phyloP scores from a whole-genome alignment of 2,888 invertebrate genomes.

The Cylindroiulus punctatus region DNA sequence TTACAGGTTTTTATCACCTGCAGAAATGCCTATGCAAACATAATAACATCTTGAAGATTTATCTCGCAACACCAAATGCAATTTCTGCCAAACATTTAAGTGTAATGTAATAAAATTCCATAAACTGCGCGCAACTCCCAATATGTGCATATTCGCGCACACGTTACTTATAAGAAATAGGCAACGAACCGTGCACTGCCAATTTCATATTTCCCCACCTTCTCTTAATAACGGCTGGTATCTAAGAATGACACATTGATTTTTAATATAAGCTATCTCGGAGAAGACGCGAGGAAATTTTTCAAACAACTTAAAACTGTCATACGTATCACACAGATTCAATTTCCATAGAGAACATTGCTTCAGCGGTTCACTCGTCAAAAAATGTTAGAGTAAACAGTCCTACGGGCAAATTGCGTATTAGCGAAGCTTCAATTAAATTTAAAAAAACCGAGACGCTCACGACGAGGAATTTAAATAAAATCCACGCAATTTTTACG shows the following conservation, averaged over 20 bases:
- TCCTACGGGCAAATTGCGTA: conserved; percentile 28
- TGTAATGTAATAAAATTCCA: conserved; percentile 34
- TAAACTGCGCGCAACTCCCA: conserved; percentile 10
- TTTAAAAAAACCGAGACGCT: conserved; percentile 7
- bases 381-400: conserved; percentile 25
- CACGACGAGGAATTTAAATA: conserved; percentile 3
- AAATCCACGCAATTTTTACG: conserved; percentile 1
- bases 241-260: conserved; percentile 45
- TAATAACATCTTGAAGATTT: conserved; percentile 29
- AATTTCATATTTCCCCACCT: conserved; percentile 36
- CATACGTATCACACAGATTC: neutral
- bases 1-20: conserved; percentile 23
- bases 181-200: neutral
- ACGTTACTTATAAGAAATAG: neutral
- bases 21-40: conserved; percentile 37
- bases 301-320: conserved; percentile 30
- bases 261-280: conserved; percentile 40
- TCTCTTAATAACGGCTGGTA: conserved; percentile 35
- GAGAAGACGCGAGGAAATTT: conserved; percentile 1
- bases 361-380: neutral
- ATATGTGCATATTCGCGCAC: neutral
- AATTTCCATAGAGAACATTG: conserved; percentile 3
- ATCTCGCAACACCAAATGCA: conserved; percentile 37
- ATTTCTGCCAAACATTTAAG: conserved; percentile 38
- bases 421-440: conserved; percentile 31